Conservation (phyloP, 1,140 invertebrate species). For the Melanaphis sacchari region DNA sequence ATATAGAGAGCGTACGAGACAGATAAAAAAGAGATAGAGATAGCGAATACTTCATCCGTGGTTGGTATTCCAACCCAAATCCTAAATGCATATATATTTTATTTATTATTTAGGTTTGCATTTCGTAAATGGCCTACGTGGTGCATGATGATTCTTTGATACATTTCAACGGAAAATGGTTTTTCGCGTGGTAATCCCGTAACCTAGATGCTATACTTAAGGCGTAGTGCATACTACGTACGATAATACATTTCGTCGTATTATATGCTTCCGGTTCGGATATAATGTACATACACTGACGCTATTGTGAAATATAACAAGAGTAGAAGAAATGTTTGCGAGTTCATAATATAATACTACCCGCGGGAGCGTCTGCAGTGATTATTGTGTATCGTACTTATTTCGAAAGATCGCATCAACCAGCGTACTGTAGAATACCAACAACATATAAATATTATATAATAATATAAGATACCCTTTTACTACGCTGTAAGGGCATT, state of each 20-base stretch:
- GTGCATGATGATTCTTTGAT: not conserved
- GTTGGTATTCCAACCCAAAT: not conserved
- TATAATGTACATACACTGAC: not conserved
- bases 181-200: not conserved
- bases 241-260: not conserved
- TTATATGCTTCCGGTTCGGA: not conserved
- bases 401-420: too few species aligned
- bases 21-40: not conserved
- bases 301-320: not conserved
- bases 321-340: not conserved
- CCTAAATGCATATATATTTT: not conserved
- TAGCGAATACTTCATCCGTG: not conserved
- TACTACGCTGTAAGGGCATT: too few species aligned
- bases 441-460: too few species aligned
- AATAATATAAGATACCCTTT: too few species aligned
- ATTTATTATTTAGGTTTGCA: constrained; percentile 22
- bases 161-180: not conserved
- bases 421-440: too few species aligned
- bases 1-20: not conserved
- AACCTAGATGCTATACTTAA: not conserved
- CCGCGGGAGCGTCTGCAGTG: not conserved
- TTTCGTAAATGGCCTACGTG: not conserved
- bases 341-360: not conserved
- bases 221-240: not conserved
- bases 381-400: not conserved